Evolutionary conservation across 2,797 vertebrate species (phyloP), one percentile per base, ranked within the genome.

Genomic region (Protonibea diacanthus): DNA sequence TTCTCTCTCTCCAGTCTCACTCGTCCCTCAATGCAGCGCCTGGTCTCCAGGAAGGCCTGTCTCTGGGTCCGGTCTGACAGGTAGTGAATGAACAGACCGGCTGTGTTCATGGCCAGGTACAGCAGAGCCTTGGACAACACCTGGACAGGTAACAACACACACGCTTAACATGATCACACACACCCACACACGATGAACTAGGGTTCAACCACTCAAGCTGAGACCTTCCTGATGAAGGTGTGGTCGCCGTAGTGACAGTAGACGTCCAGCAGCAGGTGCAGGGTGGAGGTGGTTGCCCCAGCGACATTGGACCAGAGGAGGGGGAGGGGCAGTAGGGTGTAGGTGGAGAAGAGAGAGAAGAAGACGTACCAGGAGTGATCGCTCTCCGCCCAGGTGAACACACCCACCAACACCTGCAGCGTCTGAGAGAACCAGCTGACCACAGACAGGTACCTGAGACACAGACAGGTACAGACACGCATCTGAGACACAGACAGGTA

Each of bases 361-460:
- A 93, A 90, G 64, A 92, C 85, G 25, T 93, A 93, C 93, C 93
- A 93, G 76, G 93, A 90, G 61, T 90, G 91, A 51, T 93, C 86
- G 6, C 67, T 89, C 44, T 92, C 91, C 20, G 68, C 77, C 48
- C 93, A 90, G 3, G 65, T 83, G 38, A 87, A 88, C 47, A 90
- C 65, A 0, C 89, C 86, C 3, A 88, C 44, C 59, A 91, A 15
- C 20, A 86, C 87, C 81, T 94, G 93, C n/a, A 87, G 10, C 0
- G 89, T 89, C 88, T 93, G 92, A 25, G 91, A 93, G 6, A 88
- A 9, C 91, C 93, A 94, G 81, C 87, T 93, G 57, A 84, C 84
- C 70, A 93, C 42, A 0, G 93, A 91, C n/a, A 91, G 73, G 65
- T 51, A 85, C 86, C 88, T 89, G 72, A 33, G 53, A 48, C 38